Conservation (phyloP, 2,888 invertebrate species). For the Incurvaria masculella region DNA sequence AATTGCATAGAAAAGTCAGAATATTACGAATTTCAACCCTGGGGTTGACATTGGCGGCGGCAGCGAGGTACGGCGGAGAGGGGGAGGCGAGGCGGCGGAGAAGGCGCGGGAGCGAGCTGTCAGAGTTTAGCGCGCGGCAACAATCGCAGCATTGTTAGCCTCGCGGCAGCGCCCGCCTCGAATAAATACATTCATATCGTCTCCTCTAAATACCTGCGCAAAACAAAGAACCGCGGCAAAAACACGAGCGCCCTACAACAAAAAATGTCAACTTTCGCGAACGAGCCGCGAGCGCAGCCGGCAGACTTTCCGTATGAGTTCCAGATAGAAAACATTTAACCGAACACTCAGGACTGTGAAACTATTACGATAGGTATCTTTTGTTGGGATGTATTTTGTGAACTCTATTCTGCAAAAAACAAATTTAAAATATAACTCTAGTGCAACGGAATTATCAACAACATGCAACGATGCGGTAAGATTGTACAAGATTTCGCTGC, state of each 20-base stretch:
- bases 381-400: no score
- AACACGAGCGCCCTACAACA: not conserved
- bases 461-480: no score
- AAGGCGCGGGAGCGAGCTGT: not conserved
- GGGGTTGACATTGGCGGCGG: no score
- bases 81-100: not conserved
- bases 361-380: no score
- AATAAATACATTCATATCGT: slow-evolving; percentile 57
- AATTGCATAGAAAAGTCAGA: no score
- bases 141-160: slow-evolving; percentile 55
- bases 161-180: slow-evolving; percentile 43
- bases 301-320: not conserved
- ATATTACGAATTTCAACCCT: no score
- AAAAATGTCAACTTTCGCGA: not conserved
- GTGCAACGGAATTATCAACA: no score
- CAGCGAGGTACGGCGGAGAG: not conserved
- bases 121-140: slow-evolving; percentile 24
- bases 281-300: not conserved
- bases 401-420: no score
- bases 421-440: no score
- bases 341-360: no score
- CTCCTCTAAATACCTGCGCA: slow-evolving; percentile 48
- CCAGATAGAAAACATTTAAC: no score
- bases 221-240: not conserved
- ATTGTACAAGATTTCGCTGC: no score